These are phyloP conservation scores for Sipha maydis DNA, from an alignment of 2,888 invertebrate species.

Conservation along the genomic window DNA sequence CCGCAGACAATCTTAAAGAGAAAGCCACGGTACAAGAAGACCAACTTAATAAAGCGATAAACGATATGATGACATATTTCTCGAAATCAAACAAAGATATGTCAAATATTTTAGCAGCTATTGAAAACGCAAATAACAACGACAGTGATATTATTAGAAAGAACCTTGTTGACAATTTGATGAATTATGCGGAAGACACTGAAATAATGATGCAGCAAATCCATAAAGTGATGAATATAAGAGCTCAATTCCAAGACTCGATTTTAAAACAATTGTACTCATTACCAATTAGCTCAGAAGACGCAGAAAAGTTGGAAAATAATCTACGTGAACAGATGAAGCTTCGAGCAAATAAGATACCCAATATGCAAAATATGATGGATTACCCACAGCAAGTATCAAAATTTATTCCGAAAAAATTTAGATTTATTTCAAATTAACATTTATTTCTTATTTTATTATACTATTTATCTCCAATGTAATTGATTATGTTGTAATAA, in stretches of 20 bases:
- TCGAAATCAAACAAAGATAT: neutral
- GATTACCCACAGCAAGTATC: neutral
- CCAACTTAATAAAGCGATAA: neutral
- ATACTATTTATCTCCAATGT: neutral
- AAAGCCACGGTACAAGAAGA: neutral
- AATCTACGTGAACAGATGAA: conserved; percentile 22
- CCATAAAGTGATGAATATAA: neutral
- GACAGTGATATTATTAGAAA: neutral
- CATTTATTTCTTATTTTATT: neutral
- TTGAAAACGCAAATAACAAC: neutral
- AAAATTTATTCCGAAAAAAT: neutral
- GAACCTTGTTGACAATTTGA: conserved; percentile 14
- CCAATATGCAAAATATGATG: neutral
- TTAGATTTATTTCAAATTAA: conserved; percentile 2
- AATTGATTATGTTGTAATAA: neutral
- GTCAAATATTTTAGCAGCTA: conserved; percentile 16
- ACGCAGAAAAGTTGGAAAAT: conserved; percentile 4
- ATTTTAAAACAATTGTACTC: conserved; percentile 10
- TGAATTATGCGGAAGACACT: conserved; percentile 7
- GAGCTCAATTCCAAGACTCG: neutral
- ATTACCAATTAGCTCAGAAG: conserved; percentile 5
- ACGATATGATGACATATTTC: conserved; percentile 7
- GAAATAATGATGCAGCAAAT: conserved; percentile 3
- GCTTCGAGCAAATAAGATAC: neutral
- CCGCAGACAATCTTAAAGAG: neutral